Evolutionary conservation across 2,888 invertebrate genomes (phyloP), one percentile per base, ranked within the genome.

Genomic region (Agonopterix subpropinquella): DNA sequence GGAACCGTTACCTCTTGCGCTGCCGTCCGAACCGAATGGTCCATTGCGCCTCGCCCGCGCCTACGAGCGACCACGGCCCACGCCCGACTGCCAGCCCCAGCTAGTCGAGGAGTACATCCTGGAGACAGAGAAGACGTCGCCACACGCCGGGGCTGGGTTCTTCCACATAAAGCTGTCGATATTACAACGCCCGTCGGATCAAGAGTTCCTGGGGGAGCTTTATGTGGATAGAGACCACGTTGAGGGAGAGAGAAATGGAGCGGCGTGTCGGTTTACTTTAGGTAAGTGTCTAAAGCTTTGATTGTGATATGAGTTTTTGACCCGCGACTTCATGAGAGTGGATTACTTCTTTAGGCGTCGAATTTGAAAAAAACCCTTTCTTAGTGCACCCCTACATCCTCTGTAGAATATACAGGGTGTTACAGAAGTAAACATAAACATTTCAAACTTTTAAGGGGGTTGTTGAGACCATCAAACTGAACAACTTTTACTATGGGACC

Each of bases 131-230:
- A 90, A 91, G 50, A 88, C 89, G 0, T 83, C 92, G 64, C 91
- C 93, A 8, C 90, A 91, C 62, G 89, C 89, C 52, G 74, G 89
- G 5, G 73, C 89, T 1, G 91, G 92, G 53, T 92, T 95, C 61
- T 95, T 96, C 83, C 93, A 94, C 77, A 96, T 96, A 68, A 95
- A 95, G 74, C 89, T 98, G 60, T 94, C 95, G 50, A 96, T 98
- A 76, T 89, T 94, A 56, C 96, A 96, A 81, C 90, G 96, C 78
- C 95, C 95, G 64, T 93, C 95, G 49, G 96, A 96, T 81, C 95
- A 95, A 55, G 95, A 96, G 83, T 97, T 94, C 83, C 89, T 96
- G 55, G 97, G 97, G 28, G 96, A 97, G 79, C 89, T 97, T 47
- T 97, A 96, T 79, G 93, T 97, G 49, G 96, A 97, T 78, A 90